Conservation (phyloP, 2,888 invertebrate species). For the Nomada fucata region DNA sequence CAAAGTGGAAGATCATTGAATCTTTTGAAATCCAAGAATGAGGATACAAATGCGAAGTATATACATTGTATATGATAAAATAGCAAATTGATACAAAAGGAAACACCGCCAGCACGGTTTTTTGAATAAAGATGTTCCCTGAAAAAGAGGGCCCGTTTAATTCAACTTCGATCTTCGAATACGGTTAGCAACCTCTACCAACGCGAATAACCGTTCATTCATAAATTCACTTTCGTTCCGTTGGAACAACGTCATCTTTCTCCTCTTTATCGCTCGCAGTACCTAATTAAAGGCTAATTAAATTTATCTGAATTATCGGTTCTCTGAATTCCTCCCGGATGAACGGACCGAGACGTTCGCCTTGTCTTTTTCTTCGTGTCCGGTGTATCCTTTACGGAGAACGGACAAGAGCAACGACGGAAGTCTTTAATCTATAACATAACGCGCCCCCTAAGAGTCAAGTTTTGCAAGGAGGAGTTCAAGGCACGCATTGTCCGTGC, state of each 20-base stretch:
- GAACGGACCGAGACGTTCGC: constrained; percentile 29
- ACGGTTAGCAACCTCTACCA: background rate
- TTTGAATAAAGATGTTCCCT: background rate
- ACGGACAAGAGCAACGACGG: constrained; percentile 36
- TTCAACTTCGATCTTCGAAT: background rate
- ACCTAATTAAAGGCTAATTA: constrained; percentile 43
- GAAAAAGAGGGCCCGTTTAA: background rate
- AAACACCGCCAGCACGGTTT: background rate
- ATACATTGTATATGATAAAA: background rate
- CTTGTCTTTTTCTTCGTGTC: background rate
- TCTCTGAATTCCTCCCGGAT: constrained; percentile 27
- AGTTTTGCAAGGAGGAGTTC: constrained; percentile 71
- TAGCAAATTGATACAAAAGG: background rate
- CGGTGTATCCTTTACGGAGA: constrained; percentile 7
- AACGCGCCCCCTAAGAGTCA: constrained; percentile 55
- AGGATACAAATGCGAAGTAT: too few relatives aligned
- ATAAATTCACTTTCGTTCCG: constrained; percentile 24
- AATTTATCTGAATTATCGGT: constrained; percentile 45
- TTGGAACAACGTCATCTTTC: constrained; percentile 14
- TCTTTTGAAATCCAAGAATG: too few relatives aligned
- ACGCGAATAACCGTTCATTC: constrained; percentile 5
- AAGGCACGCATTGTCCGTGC: constrained; percentile 79
- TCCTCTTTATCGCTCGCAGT: constrained; percentile 1
- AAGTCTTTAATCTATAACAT: constrained; percentile 67
- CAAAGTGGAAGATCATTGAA: background rate